These are phyloP conservation scores for Campylomormyrus numenius DNA, from an alignment of 2,113 vertebrate genomes.

Conservation along the genomic window DNA sequence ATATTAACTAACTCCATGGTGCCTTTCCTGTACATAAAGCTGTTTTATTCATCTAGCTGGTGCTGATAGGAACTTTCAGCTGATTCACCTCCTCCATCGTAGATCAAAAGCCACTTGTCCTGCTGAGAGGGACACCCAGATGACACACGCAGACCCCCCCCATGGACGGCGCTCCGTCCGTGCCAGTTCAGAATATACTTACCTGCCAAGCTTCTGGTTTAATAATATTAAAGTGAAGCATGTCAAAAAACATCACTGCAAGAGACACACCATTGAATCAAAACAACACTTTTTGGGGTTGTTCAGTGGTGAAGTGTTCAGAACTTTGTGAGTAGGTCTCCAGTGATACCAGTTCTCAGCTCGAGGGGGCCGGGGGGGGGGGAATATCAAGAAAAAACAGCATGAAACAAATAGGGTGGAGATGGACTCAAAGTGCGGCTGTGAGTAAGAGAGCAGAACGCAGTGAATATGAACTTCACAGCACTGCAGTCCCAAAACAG, in stretches of 20 bases:
- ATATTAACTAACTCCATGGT: not conserved
- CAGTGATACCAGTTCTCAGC: not conserved
- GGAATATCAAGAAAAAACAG: not conserved
- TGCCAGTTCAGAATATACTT: not conserved
- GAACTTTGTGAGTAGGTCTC: not conserved
- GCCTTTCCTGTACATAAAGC: not conserved
- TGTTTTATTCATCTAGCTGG: not conserved
- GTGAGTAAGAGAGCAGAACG: not conserved
- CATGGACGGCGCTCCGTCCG: not conserved
- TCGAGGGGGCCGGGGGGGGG: not conserved
- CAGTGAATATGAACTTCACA: not conserved
- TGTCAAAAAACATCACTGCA: not conserved
- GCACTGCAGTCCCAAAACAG: not conserved
- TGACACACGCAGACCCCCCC: not conserved
- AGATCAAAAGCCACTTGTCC: not conserved
- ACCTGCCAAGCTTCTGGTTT: not conserved
- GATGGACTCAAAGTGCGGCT: not conserved
- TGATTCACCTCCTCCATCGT: not conserved
- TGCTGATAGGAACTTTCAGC: not conserved
- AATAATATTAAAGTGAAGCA: not conserved
- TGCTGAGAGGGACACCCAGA: not conserved
- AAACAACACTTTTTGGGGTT: not conserved
- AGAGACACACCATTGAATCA: not conserved
- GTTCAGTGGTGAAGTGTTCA: not conserved
- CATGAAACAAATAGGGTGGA: not conserved